Evolutionary conservation across 2,797 vertebrate genomes (phyloP), one percentile per base, ranked within the genome.

Genomic region (Benthosema pterotum): DNA sequence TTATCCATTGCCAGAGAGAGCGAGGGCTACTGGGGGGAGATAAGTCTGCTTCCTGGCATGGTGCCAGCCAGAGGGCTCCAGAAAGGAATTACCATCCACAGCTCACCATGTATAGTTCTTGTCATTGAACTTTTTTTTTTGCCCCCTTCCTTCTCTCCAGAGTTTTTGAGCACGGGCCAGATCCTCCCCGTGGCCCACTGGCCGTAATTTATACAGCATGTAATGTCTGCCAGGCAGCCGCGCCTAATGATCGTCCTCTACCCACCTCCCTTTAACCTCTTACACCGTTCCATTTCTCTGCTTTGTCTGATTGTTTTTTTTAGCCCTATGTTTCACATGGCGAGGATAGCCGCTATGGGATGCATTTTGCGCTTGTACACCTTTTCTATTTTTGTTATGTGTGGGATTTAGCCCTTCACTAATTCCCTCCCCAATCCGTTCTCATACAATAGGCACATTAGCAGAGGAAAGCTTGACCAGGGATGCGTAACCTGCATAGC

Each of bases 121-220:
- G 74, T 77, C 77, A 71, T 4, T 72, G 78, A 65, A 73, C 69
- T 60, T 67, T 78, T 83, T 71, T 67, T 57, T 69, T 8, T 32
- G 28, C 28, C 28, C 28, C 28, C 28, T 53, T 72, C 51, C 45
- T 58, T 57, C 38, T 63, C 65, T 67, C 42, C 57, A 63, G 57
- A 72, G 72, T 82, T 74, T 38, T 79, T 83, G 75, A 61, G 72
- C 51, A 45, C 77, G 69, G 78, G 83, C 84, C 86, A 89, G 61
- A 61, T 72, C 72, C 68, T 81, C 86, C 80, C 80, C 38, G 4
- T 62, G 69, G 83, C 73, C 69, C 68, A 57, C 58, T 68, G 46
- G 48, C 57, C 63, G 67, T 86, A 79, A 89, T 89, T 87, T 87
- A 86, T 88, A 86, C 57, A 57, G 66, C 5, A 11, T 57, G 68